phyloP scores from a whole-genome alignment of 2,113 vertebrate species.

The rat (Rattus norvegicus) region DNA sequence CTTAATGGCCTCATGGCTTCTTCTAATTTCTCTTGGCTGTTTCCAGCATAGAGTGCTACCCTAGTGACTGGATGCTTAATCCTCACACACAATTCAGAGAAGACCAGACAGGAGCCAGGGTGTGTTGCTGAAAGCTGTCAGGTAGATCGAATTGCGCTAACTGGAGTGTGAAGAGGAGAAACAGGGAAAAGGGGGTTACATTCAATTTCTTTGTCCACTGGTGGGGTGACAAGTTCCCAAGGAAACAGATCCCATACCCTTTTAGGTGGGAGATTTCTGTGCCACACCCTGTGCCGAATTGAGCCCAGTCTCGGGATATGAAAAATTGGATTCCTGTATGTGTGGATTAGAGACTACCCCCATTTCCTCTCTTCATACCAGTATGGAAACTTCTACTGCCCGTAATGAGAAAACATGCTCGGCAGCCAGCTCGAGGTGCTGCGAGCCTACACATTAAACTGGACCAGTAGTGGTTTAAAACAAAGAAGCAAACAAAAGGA shows the following conservation, averaged over 20 bases:
- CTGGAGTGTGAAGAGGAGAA: constrained; percentile 80
- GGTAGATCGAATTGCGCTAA: constrained; percentile 81
- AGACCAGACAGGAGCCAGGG: constrained; percentile 66
- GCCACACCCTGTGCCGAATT: constrained; percentile 61
- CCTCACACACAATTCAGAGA: constrained; percentile 41
- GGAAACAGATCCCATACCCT: constrained; percentile 50
- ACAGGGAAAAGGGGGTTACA: constrained; percentile 9
- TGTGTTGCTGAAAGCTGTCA: constrained; percentile 72
- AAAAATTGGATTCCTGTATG: constrained; percentile 27
- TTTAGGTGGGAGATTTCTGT: constrained; percentile 59
- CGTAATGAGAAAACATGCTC: constrained; percentile 19
- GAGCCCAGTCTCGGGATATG: constrained; percentile 36
- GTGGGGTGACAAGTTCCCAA: constrained; percentile 77
- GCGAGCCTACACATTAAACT: constrained; percentile 78
- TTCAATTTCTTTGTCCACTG: constrained; percentile 78
- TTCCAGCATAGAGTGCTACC: background rate
- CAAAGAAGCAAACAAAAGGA: constrained; percentile 79
- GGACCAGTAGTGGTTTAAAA: constrained; percentile 82
- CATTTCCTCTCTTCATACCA: constrained; percentile 45
- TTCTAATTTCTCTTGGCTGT: background rate
- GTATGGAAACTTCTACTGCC: background rate
- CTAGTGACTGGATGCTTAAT: constrained; percentile 17
- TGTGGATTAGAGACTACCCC: constrained; percentile 66
- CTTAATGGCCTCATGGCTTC: background rate
- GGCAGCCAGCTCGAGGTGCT: constrained; percentile 59